phyloP scores from a whole-genome alignment of 2,888 invertebrate species.

The Deilephila elpenor region DNA sequence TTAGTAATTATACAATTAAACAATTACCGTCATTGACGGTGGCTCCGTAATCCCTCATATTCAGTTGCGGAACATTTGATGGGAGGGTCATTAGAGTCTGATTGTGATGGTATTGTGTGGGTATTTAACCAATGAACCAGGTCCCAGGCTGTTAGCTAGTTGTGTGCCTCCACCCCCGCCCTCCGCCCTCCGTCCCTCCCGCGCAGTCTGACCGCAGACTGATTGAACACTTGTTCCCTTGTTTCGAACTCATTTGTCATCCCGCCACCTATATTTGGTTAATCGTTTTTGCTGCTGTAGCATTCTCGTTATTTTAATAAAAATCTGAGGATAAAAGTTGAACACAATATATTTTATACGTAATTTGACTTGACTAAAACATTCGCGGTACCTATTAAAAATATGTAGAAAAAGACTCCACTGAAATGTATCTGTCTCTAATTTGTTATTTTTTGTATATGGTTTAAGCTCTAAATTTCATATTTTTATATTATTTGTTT shows the following conservation, averaged over 20 bases:
- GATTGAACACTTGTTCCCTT: conserved; percentile 76
- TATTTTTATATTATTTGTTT: no score
- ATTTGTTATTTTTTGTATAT: no score
- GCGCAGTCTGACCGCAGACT: conserved; percentile 70
- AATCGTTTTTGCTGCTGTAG: conserved; percentile 26
- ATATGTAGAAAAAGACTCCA: no score
- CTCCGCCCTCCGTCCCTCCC: conserved; percentile 48
- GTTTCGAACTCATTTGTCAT: conserved; percentile 56
- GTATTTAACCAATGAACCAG: conserved; percentile 53
- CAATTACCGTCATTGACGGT: conserved; percentile 22
- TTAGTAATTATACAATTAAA: conserved; percentile 3
- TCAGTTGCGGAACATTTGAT: conserved; percentile 39
- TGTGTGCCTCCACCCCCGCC: conserved; percentile 35
- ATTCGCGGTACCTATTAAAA: no score
- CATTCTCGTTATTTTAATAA: not conserved
- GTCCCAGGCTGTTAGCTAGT: conserved; percentile 30
- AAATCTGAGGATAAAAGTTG: no score
- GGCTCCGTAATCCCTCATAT: conserved; percentile 41
- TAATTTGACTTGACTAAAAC: no score
- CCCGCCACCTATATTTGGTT: conserved; percentile 49
- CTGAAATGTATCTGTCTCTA: no score
- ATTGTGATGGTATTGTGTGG: conserved; percentile 69
- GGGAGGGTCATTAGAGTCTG: conserved; percentile 65
- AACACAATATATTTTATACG: no score
- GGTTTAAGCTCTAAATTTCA: no score